These are phyloP conservation scores for Lampris megalopsis DNA, from an alignment of 2,113 vertebrate genomes.

Conservation along the genomic window DNA sequence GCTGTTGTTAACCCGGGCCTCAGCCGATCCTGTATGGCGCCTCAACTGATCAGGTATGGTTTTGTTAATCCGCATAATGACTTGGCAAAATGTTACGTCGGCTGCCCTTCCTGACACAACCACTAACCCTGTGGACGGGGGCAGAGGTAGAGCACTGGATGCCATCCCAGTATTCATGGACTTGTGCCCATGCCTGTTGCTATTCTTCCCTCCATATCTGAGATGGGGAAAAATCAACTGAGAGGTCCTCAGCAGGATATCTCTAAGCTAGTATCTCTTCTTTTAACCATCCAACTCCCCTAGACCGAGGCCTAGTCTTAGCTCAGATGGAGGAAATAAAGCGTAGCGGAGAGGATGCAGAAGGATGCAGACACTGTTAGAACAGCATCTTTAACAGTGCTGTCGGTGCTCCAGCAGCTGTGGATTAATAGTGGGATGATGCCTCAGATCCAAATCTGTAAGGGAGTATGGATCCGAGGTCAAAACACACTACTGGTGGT, in stretches of 20 bases:
- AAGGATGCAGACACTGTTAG: background rate
- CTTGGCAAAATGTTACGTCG: too few relatives aligned
- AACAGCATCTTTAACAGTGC: background rate
- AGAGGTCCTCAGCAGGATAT: slow-evolving; percentile 38
- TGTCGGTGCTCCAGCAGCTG: background rate
- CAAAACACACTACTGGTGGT: background rate
- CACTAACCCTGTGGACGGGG: too few relatives aligned
- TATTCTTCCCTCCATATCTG: background rate
- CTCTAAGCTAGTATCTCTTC: slow-evolving; percentile 6
- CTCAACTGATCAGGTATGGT: too few relatives aligned
- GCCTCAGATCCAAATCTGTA: background rate
- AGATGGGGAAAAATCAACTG: background rate
- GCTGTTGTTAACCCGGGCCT: too few relatives aligned
- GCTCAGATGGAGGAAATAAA: background rate
- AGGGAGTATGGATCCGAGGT: background rate
- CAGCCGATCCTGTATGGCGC: too few relatives aligned
- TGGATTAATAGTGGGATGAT: background rate
- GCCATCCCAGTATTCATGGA: too few relatives aligned
- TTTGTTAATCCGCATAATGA: too few relatives aligned
- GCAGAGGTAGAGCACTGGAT: too few relatives aligned
- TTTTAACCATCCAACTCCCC: background rate
- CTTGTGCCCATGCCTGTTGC: too few relatives aligned
- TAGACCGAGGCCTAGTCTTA: slow-evolving; percentile 27
- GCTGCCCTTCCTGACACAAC: too few relatives aligned
- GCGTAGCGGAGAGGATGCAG: background rate